phyloP scores from a whole-genome alignment of 2,888 invertebrate genomes.

The Leucophenga montana region DNA sequence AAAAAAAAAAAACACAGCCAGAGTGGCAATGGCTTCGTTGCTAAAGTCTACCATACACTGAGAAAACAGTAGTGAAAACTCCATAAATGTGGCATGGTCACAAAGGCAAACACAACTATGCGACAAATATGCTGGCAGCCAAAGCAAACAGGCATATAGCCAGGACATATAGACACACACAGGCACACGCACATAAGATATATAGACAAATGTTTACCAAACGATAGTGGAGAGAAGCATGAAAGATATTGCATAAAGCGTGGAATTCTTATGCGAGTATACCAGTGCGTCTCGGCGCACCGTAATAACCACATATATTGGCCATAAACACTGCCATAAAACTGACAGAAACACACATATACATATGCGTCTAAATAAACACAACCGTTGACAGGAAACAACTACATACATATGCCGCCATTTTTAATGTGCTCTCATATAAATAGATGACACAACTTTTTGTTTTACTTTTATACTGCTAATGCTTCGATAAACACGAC shows the following conservation, averaged over 20 bases:
- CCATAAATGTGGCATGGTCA: no score
- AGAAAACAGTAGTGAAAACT: no score
- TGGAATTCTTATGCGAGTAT: neutral
- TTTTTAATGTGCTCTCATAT: neutral
- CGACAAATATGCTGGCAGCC: constrained; percentile 15
- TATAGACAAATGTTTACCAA: neutral
- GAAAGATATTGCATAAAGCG: neutral
- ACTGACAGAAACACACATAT: neutral
- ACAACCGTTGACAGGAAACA: neutral
- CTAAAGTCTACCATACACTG: no score
- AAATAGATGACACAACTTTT: constrained; percentile 41
- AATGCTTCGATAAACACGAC: neutral
- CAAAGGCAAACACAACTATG: neutral
- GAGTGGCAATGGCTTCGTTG: neutral
- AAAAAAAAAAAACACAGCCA: no score
- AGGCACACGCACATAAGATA: neutral
- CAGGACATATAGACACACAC: neutral
- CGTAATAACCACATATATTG: constrained; percentile 26
- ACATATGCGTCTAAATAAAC: constrained; percentile 15
- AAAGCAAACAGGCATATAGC: neutral
- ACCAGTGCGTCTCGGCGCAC: constrained; percentile 17
- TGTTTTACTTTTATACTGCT: neutral
- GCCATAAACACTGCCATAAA: constrained; percentile 25
- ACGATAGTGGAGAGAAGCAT: neutral
- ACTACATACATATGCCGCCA: constrained; percentile 1